These are phyloP conservation scores for Sapajus apella DNA, from an alignment of 2,113 vertebrate species.

Conservation along the genomic window DNA sequence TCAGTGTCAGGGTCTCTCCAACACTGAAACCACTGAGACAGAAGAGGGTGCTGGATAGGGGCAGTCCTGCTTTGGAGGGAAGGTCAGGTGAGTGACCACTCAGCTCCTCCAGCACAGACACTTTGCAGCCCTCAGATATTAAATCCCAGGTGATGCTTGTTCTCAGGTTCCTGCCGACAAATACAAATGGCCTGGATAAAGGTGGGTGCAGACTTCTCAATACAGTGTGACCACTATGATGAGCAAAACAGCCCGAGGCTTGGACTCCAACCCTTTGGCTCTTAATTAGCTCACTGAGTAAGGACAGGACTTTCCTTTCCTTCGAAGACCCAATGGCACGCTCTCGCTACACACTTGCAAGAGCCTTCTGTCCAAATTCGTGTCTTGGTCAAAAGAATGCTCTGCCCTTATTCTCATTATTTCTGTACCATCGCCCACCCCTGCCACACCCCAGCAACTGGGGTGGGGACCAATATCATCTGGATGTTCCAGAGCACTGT, in stretches of 20 bases:
- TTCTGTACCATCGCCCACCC: rapidly evolving
- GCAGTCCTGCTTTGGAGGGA: neutral
- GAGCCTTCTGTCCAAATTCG: neutral
- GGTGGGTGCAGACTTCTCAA: rapidly evolving
- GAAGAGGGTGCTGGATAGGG: too few relatives aligned
- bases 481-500: neutral
- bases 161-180: neutral
- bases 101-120: neutral
- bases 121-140: neutral
- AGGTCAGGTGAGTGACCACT: neutral
- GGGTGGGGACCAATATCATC: neutral
- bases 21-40: neutral
- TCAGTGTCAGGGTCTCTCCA: neutral
- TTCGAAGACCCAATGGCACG: neutral
- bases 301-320: neutral
- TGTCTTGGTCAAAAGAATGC: neutral
- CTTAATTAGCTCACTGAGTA: neutral
- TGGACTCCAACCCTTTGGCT: rapidly evolving
- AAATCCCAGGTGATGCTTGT: neutral
- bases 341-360: neutral
- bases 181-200: neutral
- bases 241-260: neutral
- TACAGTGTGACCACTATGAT: neutral
- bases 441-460: neutral
- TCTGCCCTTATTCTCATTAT: neutral